phyloP scores from a whole-genome alignment of 2,113 vertebrate genomes.

The Colistium nudipinnis region DNA sequence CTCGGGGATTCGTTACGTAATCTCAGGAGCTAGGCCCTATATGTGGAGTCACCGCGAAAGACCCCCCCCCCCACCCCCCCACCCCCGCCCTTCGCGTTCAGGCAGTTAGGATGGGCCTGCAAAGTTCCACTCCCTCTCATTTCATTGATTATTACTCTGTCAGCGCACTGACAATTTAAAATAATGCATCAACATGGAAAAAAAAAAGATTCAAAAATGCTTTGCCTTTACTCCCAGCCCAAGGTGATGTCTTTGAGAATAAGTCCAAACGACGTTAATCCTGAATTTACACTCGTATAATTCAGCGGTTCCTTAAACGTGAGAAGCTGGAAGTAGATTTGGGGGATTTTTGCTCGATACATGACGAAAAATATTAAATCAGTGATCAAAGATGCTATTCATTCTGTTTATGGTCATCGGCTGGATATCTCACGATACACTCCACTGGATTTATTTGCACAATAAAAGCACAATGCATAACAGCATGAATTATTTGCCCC shows the following conservation, averaged over 20 bases:
- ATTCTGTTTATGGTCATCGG: not conserved
- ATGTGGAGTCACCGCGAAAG: constrained; percentile 46
- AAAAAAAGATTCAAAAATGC: not conserved
- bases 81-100: too few relatives aligned
- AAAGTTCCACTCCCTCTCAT: constrained; percentile 18
- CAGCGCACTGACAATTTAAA: not conserved
- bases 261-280: too few relatives aligned
- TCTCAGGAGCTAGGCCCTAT: constrained; percentile 36
- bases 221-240: not conserved
- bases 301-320: too few relatives aligned
- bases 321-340: too few relatives aligned
- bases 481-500: constrained; percentile 28
- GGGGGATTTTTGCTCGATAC: not conserved
- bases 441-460: not conserved
- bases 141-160: not conserved
- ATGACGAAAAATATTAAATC: not conserved
- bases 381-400: not conserved
- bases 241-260: constrained; percentile 7
- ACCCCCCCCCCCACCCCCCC: too few relatives aligned
- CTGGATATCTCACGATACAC: not conserved
- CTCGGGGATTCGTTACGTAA: constrained; percentile 66
- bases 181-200: not conserved
- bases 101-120: not conserved
- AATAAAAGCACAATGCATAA: constrained; percentile 19
- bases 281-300: too few relatives aligned